Conservation (phyloP, 2,113 vertebrate species). For the Pangasianodon hypophthalmus region DNA sequence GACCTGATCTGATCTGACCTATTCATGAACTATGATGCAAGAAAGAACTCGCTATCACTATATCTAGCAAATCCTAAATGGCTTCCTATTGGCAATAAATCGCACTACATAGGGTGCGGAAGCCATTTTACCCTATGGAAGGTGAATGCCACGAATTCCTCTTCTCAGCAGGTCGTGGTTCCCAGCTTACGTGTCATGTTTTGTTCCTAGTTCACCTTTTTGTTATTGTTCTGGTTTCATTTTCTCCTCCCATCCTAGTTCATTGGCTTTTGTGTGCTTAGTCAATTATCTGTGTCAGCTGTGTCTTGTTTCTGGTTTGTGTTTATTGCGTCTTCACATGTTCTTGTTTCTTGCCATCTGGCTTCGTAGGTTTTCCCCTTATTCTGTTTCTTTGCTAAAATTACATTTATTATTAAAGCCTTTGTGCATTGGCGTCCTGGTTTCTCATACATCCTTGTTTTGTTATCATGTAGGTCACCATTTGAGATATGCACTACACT, state of each 20-base stretch:
- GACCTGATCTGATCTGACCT: neutral
- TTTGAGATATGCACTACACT: neutral
- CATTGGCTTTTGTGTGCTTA: neutral
- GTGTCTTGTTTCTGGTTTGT: neutral
- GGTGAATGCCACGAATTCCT: neutral
- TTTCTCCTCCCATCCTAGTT: neutral
- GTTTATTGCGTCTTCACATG: neutral
- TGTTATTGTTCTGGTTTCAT: neutral
- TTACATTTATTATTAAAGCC: neutral
- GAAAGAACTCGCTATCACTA: neutral
- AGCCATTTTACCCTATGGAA: neutral
- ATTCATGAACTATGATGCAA: neutral
- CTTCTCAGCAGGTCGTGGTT: neutral
- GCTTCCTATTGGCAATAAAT: neutral
- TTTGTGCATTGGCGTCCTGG: neutral
- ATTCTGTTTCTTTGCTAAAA: neutral
- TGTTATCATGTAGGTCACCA: neutral
- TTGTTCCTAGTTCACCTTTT: neutral
- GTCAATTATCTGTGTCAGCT: neutral
- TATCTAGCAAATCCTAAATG: neutral
- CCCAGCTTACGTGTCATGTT: neutral
- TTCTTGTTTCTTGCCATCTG: too few species aligned
- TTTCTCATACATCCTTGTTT: neutral
- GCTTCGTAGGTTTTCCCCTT: neutral
- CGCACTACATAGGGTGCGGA: neutral